Evolutionary conservation across 2,113 vertebrate species (phyloP).

Genomic region (Tursiops truncatus): DNA sequence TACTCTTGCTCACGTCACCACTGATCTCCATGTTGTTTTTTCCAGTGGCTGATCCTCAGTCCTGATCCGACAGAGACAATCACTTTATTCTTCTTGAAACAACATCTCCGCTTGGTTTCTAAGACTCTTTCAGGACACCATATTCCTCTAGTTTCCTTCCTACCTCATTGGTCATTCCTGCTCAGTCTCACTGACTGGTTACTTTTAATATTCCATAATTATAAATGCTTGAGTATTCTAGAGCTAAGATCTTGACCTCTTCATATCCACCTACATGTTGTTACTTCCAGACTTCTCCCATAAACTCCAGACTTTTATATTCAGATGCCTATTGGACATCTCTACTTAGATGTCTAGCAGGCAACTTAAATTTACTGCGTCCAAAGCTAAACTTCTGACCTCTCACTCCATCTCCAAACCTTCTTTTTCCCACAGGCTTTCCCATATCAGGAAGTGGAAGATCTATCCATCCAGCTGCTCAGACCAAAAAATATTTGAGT

Average conservation of each 20-base stretch:
- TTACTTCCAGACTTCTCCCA: neutral
- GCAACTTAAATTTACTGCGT: neutral
- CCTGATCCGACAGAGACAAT: neutral
- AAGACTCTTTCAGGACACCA: neutral
- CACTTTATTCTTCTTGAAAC: neutral
- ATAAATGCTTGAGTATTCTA: neutral
- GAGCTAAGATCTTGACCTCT: neutral
- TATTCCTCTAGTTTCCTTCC: neutral
- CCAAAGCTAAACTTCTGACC: neutral
- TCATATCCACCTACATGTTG: neutral
- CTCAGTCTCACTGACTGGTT: neutral
- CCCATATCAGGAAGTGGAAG: neutral
- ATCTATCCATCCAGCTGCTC: neutral
- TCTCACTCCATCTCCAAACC: neutral
- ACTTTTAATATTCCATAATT: neutral
- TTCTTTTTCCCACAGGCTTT: neutral
- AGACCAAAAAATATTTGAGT: neutral
- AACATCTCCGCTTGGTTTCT: neutral
- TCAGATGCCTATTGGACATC: neutral
- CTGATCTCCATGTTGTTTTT: neutral
- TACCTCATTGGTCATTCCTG: neutral
- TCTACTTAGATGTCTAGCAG: neutral
- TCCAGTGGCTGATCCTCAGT: neutral
- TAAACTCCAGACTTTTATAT: neutral
- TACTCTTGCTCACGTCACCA: neutral